Base-by-base conservation (phyloP, 2,113 vertebrate species). In the Ochotona curzoniae region DNA sequence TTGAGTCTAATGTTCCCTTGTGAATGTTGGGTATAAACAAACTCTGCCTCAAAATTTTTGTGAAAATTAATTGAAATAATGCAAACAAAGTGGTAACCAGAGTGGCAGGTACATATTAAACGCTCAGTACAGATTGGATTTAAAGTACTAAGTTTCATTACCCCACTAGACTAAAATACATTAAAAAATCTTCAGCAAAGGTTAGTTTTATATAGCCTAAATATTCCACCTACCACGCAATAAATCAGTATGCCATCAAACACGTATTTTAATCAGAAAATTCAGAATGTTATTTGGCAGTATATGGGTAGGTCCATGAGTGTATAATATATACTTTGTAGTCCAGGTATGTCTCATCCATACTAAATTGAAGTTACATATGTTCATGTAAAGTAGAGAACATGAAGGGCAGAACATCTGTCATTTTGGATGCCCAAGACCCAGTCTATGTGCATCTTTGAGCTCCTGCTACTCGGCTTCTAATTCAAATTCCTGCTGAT, bases 291-390 rank as follows among this genome's bases (percentile, higher is more conserved):
- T 66, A 35, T 51, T 76, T 82, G 21, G 35, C 12, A 47, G 8
- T 61, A 54, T 8, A 3, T 38, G 26, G 1, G 2, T 35, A 8
- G 26, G 25, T 2, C 2, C 0, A 35, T 32, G 11, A 30, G 11
- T 61, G 10, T 1, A 8, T 66, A 83, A 86, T 7, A 69, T 85
- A 28, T 47, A 1, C 30, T 60, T n/a, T 44, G 1, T 26, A 14
- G 25, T 47, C 63, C 18, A 76, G 75, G 76, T 38, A 30, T 44
- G 32, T 84, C 51, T 63, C 20, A 49, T 71, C 51, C 38, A 66
- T 5, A 14, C 60, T 20, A 75, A 85, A 18, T 2, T 87, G 61
- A 86, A 64, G 92, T 25, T 44, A 91, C 76, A 93, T 94, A 10
- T 92, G 32, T 51, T 78, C 12, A 60, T 60, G 75, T 64, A 38